Evolutionary conservation across 2,797 vertebrate species (phyloP).

Genomic region (Sarcoramphus papa): DNA sequence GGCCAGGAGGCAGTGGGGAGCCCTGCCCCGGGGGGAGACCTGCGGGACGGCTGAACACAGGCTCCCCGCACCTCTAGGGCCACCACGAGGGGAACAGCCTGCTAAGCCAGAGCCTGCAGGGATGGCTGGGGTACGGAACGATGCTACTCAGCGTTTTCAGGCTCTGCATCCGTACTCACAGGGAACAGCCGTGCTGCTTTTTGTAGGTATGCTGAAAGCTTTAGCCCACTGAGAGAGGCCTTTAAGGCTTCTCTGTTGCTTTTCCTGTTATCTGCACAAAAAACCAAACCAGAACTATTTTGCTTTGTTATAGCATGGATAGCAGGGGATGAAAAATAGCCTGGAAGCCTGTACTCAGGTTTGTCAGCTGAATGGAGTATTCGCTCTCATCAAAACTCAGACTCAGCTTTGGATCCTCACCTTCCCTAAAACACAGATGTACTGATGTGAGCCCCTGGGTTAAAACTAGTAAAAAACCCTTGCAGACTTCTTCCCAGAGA

Average conservation of each 20-base stretch:
- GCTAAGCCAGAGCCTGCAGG: neutral
- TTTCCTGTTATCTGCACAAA: neutral
- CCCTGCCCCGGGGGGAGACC: neutral
- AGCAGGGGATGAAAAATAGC: neutral
- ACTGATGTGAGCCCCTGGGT: neutral
- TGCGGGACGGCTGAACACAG: neutral
- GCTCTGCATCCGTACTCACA: neutral
- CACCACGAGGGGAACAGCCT: fast-evolving
- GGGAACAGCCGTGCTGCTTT: neutral
- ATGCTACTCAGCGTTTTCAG: neutral
- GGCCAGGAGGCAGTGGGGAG: fast-evolving
- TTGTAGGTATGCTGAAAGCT: neutral
- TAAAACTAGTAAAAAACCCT: neutral
- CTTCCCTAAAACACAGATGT: neutral
- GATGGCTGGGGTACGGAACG: fast-evolving
- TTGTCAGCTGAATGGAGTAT: neutral
- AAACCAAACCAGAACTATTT: neutral
- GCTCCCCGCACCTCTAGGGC: fast-evolving
- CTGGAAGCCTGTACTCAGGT: neutral
- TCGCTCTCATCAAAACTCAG: neutral
- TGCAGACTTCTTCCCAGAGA: neutral
- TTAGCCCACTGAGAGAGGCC: neutral
- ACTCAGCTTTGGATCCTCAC: neutral
- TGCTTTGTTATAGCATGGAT: neutral
- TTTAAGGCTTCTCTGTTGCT: neutral